Conservation (phyloP, 2,888 invertebrate genomes). For the Morpho deidamia region DNA sequence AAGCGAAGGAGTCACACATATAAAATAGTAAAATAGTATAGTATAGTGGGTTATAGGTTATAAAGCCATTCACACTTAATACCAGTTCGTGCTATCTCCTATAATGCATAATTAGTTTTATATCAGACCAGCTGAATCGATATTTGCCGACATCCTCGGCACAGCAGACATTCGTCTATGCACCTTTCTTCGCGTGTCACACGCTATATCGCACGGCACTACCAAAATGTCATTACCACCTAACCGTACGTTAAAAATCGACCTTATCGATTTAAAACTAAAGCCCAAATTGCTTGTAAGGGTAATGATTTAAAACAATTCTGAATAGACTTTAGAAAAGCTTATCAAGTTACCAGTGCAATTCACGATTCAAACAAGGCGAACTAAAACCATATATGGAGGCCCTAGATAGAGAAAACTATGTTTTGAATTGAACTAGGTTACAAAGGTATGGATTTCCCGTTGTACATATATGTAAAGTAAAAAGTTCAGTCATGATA, state of each 20-base stretch:
- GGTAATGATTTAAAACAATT: slow-evolving; percentile 7
- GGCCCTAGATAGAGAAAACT: background rate
- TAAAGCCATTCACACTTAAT: background rate
- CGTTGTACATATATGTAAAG: too few relatives aligned
- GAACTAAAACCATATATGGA: slow-evolving; percentile 29
- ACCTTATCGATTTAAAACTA: background rate
- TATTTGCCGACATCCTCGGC: slow-evolving; percentile 49
- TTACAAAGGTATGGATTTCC: background rate
- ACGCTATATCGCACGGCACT: slow-evolving; percentile 42
- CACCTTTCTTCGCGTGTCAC: slow-evolving; percentile 59
- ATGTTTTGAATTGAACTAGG: background rate
- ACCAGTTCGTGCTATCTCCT: slow-evolving; percentile 4
- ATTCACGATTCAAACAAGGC: slow-evolving; percentile 47
- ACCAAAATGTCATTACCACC: slow-evolving; percentile 25
- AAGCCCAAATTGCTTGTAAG: slow-evolving; percentile 16
- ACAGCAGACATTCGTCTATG: slow-evolving; percentile 60
- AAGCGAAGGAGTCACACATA: too few relatives aligned
- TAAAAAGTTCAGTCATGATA: too few relatives aligned
- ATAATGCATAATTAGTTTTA: slow-evolving; percentile 49
- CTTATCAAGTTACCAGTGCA: slow-evolving; percentile 60
- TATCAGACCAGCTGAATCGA: slow-evolving; percentile 49
- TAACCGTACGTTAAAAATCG: slow-evolving; percentile 2
- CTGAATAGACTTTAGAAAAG: slow-evolving; percentile 23
- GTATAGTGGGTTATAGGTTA: too few relatives aligned
- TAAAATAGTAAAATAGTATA: too few relatives aligned